Base-by-base conservation (phyloP, 2,797 vertebrate genomes). In the Acanthis flammea region DNA sequence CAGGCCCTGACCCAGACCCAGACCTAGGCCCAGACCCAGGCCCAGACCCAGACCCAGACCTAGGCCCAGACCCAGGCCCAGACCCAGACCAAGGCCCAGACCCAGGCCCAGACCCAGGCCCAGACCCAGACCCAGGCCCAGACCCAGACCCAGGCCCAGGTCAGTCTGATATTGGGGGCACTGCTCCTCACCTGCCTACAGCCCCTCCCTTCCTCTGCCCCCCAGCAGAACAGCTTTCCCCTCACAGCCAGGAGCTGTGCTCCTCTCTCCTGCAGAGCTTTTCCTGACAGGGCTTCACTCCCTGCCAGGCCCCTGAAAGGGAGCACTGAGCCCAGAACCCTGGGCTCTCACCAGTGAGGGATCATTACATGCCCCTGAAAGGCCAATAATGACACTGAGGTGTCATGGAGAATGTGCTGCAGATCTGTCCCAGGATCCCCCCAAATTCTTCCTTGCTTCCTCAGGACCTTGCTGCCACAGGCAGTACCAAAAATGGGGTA, bases 111-210 rank as follows among this genome's bases (percentile, higher is more conserved):
- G 39, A 6, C 39, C 37, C 37, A 13, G 37, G 12, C 37, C 39
- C 39, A 39, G 39, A 39, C 39, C 39, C 39, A 39, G 39, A 3
- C 13, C 37, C 6, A 39, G 39, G 6, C 39, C 39, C 39, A 39
- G 39, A 30, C 27, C 18, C 7, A 1, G 28, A 63, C 39, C 37
- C 35, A 41, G 67, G 48, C 11, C 10, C 45, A n/a, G 53, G n/a
- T 9, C 31, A 19, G 30, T 12, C 7, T 7, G 9, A 4, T 27
- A 9, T 5, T 1, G 4, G 28, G 45, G 27, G 35, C 53, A 2
- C 12, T 41, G 24, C 19, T 21, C 39, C 47, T 42, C 55, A 11
- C 57, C 51, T 57, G 18, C 25, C 60, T 14, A 5, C 31, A 35
- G 33, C 14, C 22, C 41, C 28, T 45, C 21, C 42, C 31, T 48